Percentiles rank a stretch among this genome's conserved stretches.
These are phyloP conservation scores for Zeuzera pyrina DNA, from an alignment of 2,888 invertebrate genomes.

Conservation along the genomic window DNA sequence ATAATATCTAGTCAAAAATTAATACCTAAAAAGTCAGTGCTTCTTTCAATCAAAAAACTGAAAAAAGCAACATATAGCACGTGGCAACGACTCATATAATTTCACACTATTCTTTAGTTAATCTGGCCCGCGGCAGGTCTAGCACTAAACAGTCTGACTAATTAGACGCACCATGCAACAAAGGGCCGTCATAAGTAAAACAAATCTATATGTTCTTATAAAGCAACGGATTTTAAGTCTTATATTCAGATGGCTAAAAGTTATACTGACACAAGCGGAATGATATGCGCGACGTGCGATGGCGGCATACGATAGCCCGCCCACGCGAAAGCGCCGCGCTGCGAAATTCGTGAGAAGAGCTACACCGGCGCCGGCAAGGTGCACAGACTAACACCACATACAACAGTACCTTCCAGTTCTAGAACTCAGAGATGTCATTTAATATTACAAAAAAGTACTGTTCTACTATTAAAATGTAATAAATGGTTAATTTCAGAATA, in stretches of 20 bases:
- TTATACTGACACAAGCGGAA: conserved; percentile 26
- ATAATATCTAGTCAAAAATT: too few relatives aligned
- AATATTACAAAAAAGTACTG: too few relatives aligned
- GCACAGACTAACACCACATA: too few relatives aligned
- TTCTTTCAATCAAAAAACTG: too few relatives aligned
- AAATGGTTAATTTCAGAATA: too few relatives aligned
- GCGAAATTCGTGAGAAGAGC: conserved; percentile 69
- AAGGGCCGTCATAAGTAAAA: conserved; percentile 39
- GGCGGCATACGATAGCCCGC: conserved; percentile 62
- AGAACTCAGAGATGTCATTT: too few relatives aligned
- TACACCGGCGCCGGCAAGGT: conserved; percentile 42
- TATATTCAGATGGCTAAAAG: conserved; percentile 26
- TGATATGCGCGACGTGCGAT: conserved; percentile 47
- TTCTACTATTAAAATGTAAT: too few relatives aligned
- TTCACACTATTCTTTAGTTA: conserved; percentile 50
- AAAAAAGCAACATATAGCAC: too few relatives aligned
- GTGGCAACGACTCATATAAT: conserved; percentile 57
- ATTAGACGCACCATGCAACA: conserved; percentile 68
- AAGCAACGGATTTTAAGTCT: conserved; percentile 27
- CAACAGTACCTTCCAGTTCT: too few relatives aligned
- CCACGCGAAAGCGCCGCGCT: conserved; percentile 60
- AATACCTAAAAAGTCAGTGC: too few relatives aligned
- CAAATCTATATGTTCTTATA: conserved; percentile 22
- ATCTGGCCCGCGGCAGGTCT: conserved; percentile 49
- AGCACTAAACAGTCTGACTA: conserved; percentile 68